Evolutionary conservation across 2,113 vertebrate genomes (phyloP).

Genomic region (Rafetus swinhoei): DNA sequence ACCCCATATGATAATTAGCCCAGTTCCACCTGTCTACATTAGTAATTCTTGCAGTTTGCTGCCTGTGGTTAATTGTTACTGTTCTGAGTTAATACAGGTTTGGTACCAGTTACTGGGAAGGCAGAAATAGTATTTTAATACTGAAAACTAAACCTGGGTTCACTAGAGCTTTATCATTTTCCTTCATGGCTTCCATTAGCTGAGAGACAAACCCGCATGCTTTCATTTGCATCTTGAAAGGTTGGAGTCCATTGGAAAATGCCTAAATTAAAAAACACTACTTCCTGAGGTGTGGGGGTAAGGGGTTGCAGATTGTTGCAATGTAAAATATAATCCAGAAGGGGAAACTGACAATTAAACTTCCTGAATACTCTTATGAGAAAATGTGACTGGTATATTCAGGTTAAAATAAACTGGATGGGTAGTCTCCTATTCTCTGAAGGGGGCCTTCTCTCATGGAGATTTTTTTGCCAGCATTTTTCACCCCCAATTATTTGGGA

Average conservation of each 20-base stretch:
- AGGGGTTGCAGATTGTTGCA: not conserved
- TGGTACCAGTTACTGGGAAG: not conserved
- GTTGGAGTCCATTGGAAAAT: not conserved
- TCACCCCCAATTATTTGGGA: slow-evolving; percentile 11
- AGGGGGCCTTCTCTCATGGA: not conserved
- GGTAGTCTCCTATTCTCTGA: not conserved
- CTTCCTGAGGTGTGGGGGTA: not conserved
- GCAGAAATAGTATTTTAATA: slow-evolving; percentile 14
- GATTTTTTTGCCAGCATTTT: not conserved
- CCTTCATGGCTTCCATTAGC: not conserved
- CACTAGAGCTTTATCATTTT: not conserved
- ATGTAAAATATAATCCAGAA: not conserved
- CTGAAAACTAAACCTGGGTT: slow-evolving; percentile 27
- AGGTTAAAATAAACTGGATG: slow-evolving; percentile 32
- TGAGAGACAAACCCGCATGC: slow-evolving; percentile 17
- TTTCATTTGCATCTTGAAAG: not conserved
- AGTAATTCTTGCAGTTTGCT: slow-evolving; percentile 14
- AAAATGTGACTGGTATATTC: slow-evolving; percentile 30
- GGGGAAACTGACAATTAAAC: not conserved
- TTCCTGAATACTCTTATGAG: not conserved
- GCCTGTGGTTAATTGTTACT: slow-evolving; percentile 55
- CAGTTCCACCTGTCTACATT: slow-evolving; percentile 46
- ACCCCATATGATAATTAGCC: slow-evolving; percentile 39
- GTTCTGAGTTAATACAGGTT: slow-evolving; percentile 33
- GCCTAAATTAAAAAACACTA: not conserved